These are phyloP conservation scores for Andricus curvator DNA, from an alignment of 2,888 invertebrate species.

Conservation along the genomic window DNA sequence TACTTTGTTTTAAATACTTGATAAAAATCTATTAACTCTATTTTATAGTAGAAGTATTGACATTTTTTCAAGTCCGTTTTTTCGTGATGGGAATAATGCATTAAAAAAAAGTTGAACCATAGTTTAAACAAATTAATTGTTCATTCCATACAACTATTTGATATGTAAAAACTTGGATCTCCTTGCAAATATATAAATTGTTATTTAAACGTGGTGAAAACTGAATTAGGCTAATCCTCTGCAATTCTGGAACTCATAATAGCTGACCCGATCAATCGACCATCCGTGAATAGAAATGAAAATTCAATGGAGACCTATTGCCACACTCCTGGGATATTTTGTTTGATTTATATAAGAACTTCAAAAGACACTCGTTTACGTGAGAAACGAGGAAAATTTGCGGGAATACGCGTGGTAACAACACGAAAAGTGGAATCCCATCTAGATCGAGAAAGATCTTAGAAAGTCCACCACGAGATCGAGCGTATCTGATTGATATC, in stretches of 20 bases:
- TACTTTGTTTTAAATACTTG: too few relatives aligned
- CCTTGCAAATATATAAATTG: too few relatives aligned
- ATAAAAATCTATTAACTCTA: too few relatives aligned
- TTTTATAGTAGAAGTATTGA: too few relatives aligned
- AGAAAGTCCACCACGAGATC: conserved; percentile 17
- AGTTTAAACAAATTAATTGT: too few relatives aligned
- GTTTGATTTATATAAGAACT: neutral
- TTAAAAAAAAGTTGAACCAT: too few relatives aligned
- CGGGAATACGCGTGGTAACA: neutral
- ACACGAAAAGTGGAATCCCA: neutral
- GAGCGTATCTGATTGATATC: neutral
- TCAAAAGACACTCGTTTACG: neutral
- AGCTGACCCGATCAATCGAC: conserved; percentile 40
- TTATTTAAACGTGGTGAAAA: neutral
- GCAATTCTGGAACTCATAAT: neutral
- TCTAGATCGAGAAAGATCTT: neutral
- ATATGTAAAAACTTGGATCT: too few relatives aligned
- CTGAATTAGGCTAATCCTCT: neutral
- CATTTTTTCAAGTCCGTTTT: too few relatives aligned
- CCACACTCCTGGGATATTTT: neutral
- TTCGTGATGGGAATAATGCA: too few relatives aligned
- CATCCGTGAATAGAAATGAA: conserved; percentile 65
- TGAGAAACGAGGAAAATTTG: neutral
- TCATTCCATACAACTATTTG: too few relatives aligned
- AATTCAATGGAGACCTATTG: conserved; percentile 46